Percentiles rank a stretch among this genome's conserved stretches.
phyloP scores from a whole-genome alignment of 2,113 vertebrate genomes.

The Ovis canadensis region DNA sequence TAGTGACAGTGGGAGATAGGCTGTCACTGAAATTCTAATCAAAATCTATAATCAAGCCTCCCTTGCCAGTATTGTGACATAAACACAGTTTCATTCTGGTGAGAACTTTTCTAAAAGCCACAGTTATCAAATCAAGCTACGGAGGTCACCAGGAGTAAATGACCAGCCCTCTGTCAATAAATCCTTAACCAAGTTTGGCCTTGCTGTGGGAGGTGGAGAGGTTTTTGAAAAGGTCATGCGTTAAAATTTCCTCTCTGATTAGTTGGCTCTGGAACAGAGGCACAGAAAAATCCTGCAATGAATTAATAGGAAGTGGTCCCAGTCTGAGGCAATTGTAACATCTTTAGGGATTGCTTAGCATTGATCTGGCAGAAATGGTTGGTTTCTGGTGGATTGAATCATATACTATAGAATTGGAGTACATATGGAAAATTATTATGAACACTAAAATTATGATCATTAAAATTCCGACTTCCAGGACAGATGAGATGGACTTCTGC shows the following conservation, averaged over 20 bases:
- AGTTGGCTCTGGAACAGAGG: conserved; percentile 20
- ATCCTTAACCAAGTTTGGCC: not conserved
- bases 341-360: conserved; percentile 19
- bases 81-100: not conserved
- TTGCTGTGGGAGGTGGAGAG: not conserved
- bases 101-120: conserved; percentile 8
- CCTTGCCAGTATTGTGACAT: not conserved
- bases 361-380: conserved; percentile 14
- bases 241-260: not conserved
- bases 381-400: conserved; percentile 38
- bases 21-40: not conserved
- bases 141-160: not conserved
- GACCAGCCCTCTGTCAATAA: not conserved
- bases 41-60: not conserved
- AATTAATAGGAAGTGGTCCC: not conserved
- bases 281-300: not conserved
- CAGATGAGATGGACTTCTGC: not conserved
- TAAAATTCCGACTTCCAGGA: not conserved
- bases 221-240: not conserved
- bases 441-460: not conserved
- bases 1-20: not conserved
- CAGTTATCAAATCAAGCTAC: not conserved
- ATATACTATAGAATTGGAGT: not conserved
- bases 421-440: not conserved
- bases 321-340: conserved; percentile 9